Evolutionary conservation across 2,888 invertebrate species (phyloP), one percentile per base, ranked within the genome.

Genomic region (Hydroisotoma schaefferi): DNA sequence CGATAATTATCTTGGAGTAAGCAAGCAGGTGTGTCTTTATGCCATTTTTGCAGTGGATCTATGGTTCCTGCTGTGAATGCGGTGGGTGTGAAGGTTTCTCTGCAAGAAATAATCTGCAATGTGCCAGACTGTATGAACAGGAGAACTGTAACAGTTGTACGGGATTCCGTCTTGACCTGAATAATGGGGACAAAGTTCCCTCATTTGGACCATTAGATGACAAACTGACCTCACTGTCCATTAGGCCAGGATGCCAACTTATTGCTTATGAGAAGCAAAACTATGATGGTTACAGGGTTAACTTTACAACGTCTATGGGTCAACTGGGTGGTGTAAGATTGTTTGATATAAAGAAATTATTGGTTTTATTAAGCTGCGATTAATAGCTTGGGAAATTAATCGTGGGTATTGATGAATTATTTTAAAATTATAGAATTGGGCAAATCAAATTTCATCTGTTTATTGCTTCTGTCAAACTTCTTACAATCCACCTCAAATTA

Each of bases 61-160:
- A 55, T 12, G 57, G 55, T 4, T 18, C 59, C n/a, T 65, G 65
- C 29, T 65, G 65, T 40, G 57, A 63, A 25, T 66, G 66, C 51
- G 58, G 49, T 27, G 63, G 58, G 1, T 66, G 66, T 26, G 28
- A 12, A 2, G 60, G 48, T 4, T 37, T 29, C 4, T n/a, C 53
- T 3, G 25, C 28, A 15, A 20, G 49, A 18, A 25, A 58, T n/a
- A 58, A 51, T 18, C 23, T 46, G 2, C 18, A 51, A 15, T 66
- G 66, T 47, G 63, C 66, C 1, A 51, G 63, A 22, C 49, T 66
- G 23, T 66, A 48, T 53, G 63, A 66, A 53, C 55, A 66, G 48
- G 26, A 56, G 5, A 54, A 40, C 26, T 66, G 66, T 25, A 54
- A 52, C 26, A 37, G 60, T 5, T 66, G 66, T 22, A 40, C 33